Evolutionary conservation across 1,140 invertebrate species (phyloP), one percentile per base, ranked within the genome.

Genomic region (Drosophila pachea): DNA sequence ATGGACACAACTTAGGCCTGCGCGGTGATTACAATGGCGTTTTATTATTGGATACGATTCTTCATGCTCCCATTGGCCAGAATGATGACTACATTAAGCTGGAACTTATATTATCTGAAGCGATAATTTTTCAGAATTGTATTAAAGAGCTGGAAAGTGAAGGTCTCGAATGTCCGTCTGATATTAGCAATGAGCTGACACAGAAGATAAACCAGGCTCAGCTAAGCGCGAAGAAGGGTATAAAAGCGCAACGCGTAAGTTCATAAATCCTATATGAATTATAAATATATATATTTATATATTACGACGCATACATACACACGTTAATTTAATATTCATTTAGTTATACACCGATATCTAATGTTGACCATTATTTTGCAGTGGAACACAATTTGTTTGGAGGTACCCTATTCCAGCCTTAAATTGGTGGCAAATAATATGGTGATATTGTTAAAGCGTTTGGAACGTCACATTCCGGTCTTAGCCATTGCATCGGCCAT

Each of bases 1-100:
- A 97, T 92, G 93, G 93, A 54, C 91, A 92, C 79, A 93, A 94
- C 62, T 91, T 97, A 62, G 95, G 96, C 61, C 92, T 97, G 38
- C 92, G 97, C 54, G 94, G 94, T 49, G 96, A 97, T 89, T 95
- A 97, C 81, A 97, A 96, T 91, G 96, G 96, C 65, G 95, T 98
- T 14, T 90, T 97, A 42, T 90, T 98, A 11, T 90, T 97, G 68
- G 95, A 97, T 76, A 97, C 96, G 22, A 95, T 96, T 71, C 90
- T 98, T 40, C 96, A 97, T 90, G 93, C 94, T 66, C 94, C 95
- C 35, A 91, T 97, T 45, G 78, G 86, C 6, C 92, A 92, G 70
- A 91, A 92, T 38, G 94, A 96, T 78, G 94, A 96, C 88, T 90
- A 93, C 72, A 93, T 97, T 69, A 95, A 93, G 88, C 90, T 97